Percentiles rank a stretch among this genome's conserved stretches.
These are phyloP conservation scores for Neolamprologus brichardi DNA, from an alignment of 2,113 vertebrate genomes.

Conservation along the genomic window DNA sequence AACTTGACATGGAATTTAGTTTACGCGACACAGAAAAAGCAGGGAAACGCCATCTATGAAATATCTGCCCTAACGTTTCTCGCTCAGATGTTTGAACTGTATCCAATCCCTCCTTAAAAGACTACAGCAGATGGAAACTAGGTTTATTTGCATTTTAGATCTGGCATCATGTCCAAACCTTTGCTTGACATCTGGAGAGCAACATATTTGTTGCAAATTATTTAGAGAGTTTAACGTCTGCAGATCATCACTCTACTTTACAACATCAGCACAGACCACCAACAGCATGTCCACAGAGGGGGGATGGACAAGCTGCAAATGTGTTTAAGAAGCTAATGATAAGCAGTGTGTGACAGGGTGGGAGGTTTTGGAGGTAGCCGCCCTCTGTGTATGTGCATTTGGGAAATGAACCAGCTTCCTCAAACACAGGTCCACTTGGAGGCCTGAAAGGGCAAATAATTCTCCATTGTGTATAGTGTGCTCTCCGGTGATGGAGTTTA, in stretches of 20 bases:
- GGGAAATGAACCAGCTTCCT: constrained; percentile 15
- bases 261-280: neutral
- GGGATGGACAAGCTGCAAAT: neutral
- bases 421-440: neutral
- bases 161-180: neutral
- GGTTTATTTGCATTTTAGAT: neutral
- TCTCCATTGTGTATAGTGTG: neutral
- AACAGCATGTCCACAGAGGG: neutral
- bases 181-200: neutral
- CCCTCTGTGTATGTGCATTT: neutral
- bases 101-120: neutral
- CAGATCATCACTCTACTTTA: constrained; percentile 15
- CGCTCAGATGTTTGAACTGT: neutral
- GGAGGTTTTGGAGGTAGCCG: neutral
- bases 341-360: neutral
- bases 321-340: neutral
- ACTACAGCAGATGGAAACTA: constrained; percentile 6
- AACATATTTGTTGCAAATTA: neutral
- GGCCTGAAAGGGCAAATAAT: neutral
- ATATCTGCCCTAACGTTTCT: neutral
- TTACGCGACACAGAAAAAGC: neutral
- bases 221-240: neutral
- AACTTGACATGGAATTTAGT: neutral
- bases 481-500: neutral
- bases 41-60: neutral